Evolutionary conservation across 2,113 vertebrate species (phyloP).

Genomic region (Lampris megalopsis): DNA sequence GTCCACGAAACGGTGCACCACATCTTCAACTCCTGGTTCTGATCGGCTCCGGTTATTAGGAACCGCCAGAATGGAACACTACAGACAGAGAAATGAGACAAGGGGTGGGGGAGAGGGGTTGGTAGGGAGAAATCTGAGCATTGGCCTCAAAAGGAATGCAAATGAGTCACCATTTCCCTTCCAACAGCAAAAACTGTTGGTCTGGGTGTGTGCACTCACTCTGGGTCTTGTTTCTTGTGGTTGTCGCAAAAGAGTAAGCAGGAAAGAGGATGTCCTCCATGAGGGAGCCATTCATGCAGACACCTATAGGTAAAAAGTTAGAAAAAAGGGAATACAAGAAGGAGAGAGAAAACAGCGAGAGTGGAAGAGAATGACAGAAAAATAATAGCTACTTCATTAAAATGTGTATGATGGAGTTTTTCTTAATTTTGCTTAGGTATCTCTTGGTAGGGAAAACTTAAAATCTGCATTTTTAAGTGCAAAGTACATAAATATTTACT

Average conservation of each 20-base stretch:
- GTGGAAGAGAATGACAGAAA: neutral
- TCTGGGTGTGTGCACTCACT: constrained; percentile 83
- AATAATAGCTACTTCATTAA: neutral
- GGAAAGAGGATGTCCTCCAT: constrained; percentile 92
- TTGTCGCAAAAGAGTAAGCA: constrained; percentile 98
- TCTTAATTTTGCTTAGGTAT: too few relatives aligned
- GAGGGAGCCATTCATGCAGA: constrained; percentile 95
- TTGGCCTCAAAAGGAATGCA: neutral
- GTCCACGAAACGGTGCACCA: constrained; percentile 99
- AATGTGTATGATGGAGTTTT: too few relatives aligned
- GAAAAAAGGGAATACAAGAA: neutral
- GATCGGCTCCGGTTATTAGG: constrained; percentile 95
- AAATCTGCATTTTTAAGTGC: neutral
- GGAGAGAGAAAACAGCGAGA: neutral
- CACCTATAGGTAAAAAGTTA: constrained; percentile 80
- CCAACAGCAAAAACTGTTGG: neutral
- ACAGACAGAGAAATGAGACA: constrained; percentile 14
- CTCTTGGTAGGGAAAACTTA: neutral
- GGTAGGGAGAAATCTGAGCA: neutral
- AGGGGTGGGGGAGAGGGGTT: constrained; percentile 2
- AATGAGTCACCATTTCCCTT: neutral
- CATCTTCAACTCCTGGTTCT: constrained; percentile 97
- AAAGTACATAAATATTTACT: neutral
- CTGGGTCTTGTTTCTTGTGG: constrained; percentile 97
- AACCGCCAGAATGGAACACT: constrained; percentile 99